Evolutionary conservation across 53 echinoderm and acorn worm species (phyloP).

Genomic region (Antedon mediterranea): DNA sequence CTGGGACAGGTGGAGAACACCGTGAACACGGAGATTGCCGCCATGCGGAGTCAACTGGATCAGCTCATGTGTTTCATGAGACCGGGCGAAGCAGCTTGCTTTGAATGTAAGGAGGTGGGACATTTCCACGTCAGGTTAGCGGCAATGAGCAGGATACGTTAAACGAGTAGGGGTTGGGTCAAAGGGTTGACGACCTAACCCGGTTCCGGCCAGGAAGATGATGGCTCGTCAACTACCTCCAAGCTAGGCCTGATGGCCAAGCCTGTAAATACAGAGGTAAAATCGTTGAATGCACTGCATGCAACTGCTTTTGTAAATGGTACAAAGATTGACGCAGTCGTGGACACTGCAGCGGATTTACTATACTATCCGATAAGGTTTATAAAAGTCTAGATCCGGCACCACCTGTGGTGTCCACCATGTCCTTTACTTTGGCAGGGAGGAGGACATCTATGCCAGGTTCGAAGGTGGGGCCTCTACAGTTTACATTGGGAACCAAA

Average conservation of each 20-base stretch:
- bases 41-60: too few relatives aligned
- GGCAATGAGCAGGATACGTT: not conserved
- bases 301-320: too few relatives aligned
- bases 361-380: conserved; percentile 19
- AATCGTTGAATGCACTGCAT: too few relatives aligned
- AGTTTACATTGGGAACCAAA: conserved; percentile 6
- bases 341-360: conserved; percentile 33
- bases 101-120: too few relatives aligned
- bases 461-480: conserved; percentile 8
- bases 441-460: conserved; percentile 28
- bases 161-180: conserved; percentile 7
- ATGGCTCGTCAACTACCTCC: not conserved
- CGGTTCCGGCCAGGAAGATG: not conserved
- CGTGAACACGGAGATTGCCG: too few relatives aligned
- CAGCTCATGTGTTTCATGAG: too few relatives aligned
- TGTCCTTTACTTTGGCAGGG: conserved; percentile 22
- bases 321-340: conserved; percentile 4
- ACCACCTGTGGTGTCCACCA: conserved; percentile 3
- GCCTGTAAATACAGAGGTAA: too few relatives aligned
- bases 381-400: conserved; percentile 1
- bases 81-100: too few relatives aligned
- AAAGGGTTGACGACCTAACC: too few relatives aligned
- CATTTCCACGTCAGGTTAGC: not conserved
- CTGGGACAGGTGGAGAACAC: too few relatives aligned
- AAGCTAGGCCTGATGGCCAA: too few relatives aligned